These are phyloP conservation scores for Hiodon alosoides DNA, from an alignment of 2,113 vertebrate genomes.

Conservation along the genomic window DNA sequence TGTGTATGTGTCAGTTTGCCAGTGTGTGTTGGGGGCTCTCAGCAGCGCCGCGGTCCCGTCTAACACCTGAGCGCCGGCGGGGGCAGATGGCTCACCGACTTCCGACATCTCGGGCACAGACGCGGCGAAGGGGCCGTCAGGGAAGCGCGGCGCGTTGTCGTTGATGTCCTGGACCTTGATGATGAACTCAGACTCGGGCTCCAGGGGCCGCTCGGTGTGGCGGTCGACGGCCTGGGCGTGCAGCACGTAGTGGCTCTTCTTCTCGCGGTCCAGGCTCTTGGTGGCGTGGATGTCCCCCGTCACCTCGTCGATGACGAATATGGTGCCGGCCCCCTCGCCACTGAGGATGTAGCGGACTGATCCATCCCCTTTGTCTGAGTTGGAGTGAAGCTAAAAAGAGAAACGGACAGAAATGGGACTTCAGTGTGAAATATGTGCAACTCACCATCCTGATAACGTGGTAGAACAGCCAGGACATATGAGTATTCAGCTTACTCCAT, in stretches of 20 bases:
- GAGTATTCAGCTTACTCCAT: too few species aligned
- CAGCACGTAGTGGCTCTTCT: slow-evolving; percentile 79
- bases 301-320: slow-evolving; percentile 81
- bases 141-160: slow-evolving; percentile 80
- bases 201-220: slow-evolving; percentile 74
- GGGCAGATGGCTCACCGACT: slow-evolving; percentile 65
- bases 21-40: too few species aligned
- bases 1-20: too few species aligned
- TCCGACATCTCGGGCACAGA: slow-evolving; percentile 83
- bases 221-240: slow-evolving; percentile 81
- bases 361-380: slow-evolving; percentile 84
- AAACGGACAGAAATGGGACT: slow-evolving; percentile 7
- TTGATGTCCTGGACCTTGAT: slow-evolving; percentile 88
- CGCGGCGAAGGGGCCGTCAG: slow-evolving; percentile 75
- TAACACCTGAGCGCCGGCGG: too few species aligned
- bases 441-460: too few species aligned
- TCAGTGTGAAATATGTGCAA: too few species aligned
- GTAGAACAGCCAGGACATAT: too few species aligned
- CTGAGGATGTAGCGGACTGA: slow-evolving; percentile 83
- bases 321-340: slow-evolving; percentile 78
- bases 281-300: slow-evolving; percentile 43
- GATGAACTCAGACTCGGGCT: slow-evolving; percentile 81
- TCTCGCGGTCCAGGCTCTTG: slow-evolving; percentile 79
- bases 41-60: too few species aligned
- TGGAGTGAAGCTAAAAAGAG: slow-evolving; percentile 72